Evolutionary conservation across 2,113 vertebrate genomes (phyloP).

Genomic region (Microcebus lehilahytsara): DNA sequence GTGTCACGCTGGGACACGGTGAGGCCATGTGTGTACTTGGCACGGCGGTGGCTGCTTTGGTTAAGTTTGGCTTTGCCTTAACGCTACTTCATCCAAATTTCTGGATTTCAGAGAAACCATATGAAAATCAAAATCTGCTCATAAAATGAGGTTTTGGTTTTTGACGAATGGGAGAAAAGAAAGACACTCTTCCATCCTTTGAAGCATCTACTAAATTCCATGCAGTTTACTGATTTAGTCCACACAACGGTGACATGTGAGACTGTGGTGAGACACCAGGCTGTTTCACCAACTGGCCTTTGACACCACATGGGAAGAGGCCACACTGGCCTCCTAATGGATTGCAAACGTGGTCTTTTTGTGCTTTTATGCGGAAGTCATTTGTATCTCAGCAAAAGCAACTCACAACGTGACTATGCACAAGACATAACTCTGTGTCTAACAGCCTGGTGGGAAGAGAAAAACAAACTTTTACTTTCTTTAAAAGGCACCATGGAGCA

Average conservation of each 20-base stretch:
- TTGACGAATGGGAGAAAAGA: not conserved
- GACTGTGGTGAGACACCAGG: too few relatives aligned
- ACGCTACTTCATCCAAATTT: not conserved
- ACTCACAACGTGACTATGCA: not conserved
- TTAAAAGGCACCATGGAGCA: not conserved
- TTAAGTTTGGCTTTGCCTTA: constrained; percentile 34
- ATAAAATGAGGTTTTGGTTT: constrained; percentile 37
- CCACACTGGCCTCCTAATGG: not conserved
- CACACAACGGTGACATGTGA: not conserved
- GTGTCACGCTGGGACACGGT: not conserved
- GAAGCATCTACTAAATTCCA: not conserved
- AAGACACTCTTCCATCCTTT: not conserved
- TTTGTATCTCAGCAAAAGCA: not conserved
- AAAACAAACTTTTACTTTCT: constrained; percentile 51
- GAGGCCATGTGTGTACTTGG: not conserved
- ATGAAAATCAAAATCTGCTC: constrained; percentile 55
- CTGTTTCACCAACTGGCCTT: not conserved
- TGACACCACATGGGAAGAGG: not conserved
- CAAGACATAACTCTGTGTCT: not conserved
- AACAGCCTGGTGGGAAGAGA: not conserved
- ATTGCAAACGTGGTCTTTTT: not conserved
- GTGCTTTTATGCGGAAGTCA: constrained; percentile 7
- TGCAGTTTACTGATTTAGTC: not conserved
- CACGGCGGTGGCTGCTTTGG: not conserved
- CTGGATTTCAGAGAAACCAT: constrained; percentile 54